These are phyloP conservation scores for Trematocara variabile DNA, from an alignment of 2,113 vertebrate species.

Conservation along the genomic window DNA sequence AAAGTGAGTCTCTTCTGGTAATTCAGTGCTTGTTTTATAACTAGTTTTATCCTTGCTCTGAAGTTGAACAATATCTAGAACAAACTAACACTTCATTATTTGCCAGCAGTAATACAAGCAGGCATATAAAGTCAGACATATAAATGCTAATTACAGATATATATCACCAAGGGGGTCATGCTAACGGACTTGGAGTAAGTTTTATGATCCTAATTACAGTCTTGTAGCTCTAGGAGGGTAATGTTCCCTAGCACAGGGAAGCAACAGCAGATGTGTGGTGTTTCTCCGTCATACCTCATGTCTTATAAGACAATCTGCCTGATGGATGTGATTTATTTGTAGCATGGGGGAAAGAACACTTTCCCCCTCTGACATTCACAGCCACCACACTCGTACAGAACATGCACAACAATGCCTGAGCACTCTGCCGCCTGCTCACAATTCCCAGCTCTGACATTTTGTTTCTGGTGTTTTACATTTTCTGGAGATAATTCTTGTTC, in stretches of 20 bases:
- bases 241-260: constrained; percentile 42
- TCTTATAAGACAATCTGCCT: constrained; percentile 50
- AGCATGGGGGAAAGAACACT: constrained; percentile 33
- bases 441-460: constrained; percentile 67
- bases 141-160: constrained; percentile 62
- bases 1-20: background rate
- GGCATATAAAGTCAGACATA: constrained; percentile 50
- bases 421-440: constrained; percentile 62
- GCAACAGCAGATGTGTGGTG: constrained; percentile 67
- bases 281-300: constrained; percentile 57
- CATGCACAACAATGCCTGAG: constrained; percentile 9
- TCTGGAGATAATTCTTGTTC: constrained; percentile 38
- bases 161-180: constrained; percentile 64
- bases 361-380: constrained; percentile 60
- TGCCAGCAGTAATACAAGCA: constrained; percentile 32
- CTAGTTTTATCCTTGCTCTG: background rate
- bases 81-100: constrained; percentile 70
- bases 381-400: constrained; percentile 29
- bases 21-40: constrained; percentile 3
- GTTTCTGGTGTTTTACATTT: constrained; percentile 48
- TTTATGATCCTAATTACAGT: constrained; percentile 55
- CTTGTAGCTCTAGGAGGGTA: constrained; percentile 44
- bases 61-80: background rate
- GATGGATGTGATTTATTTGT: constrained; percentile 68
- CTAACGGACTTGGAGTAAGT: constrained; percentile 40